Percentiles rank a stretch among this genome's conserved stretches.
Conservation (phyloP, 2,113 vertebrate genomes). For the Gallinago jamesoni region DNA sequence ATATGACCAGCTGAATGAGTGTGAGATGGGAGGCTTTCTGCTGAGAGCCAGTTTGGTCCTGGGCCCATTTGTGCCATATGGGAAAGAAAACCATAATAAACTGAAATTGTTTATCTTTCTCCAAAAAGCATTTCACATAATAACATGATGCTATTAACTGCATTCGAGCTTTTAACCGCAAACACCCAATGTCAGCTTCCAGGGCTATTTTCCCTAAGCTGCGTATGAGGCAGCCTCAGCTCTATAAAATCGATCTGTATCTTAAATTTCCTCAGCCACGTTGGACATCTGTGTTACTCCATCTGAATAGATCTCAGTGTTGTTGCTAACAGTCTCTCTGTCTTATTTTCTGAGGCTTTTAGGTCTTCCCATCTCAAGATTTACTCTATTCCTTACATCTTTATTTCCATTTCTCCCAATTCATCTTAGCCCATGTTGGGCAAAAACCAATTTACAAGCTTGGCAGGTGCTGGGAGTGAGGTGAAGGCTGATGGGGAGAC, state of each 20-base stretch:
- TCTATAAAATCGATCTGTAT: neutral
- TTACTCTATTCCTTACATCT: neutral
- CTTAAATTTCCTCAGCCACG: neutral
- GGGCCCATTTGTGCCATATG: neutral
- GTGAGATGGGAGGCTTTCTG: neutral
- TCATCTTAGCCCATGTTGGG: neutral
- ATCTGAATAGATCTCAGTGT: neutral
- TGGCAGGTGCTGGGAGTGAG: neutral
- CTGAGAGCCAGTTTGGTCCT: slow-evolving; percentile 15
- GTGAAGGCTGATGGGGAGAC: neutral
- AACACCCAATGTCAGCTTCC: neutral
- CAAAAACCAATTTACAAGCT: neutral
- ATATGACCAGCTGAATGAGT: neutral
- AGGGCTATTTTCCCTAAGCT: neutral
- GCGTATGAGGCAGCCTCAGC: neutral
- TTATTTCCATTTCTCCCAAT: neutral
- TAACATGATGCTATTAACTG: neutral
- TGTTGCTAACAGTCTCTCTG: neutral
- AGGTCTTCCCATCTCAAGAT: neutral
- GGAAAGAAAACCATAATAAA: slow-evolving; percentile 9
- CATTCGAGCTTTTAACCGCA: neutral
- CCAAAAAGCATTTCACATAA: neutral
- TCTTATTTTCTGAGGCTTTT: neutral
- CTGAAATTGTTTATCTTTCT: slow-evolving; percentile 16
- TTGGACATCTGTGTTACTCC: neutral